Conservation (phyloP, 2,113 vertebrate genomes). For the Carassius gibelio region DNA sequence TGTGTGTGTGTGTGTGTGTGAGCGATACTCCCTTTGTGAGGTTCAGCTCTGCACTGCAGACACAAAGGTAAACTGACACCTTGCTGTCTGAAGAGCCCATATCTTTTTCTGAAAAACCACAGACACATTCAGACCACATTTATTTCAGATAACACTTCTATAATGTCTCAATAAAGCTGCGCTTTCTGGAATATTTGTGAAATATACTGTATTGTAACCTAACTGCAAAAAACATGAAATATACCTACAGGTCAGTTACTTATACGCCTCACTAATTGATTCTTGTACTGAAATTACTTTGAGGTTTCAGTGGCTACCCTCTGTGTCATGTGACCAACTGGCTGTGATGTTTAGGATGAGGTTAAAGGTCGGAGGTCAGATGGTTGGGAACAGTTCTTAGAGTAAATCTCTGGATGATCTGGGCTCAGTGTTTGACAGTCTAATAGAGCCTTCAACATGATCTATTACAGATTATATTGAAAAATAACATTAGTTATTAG, state of each 20-base stretch:
- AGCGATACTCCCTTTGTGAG: conserved; percentile 7
- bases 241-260: background rate
- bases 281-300: background rate
- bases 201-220: background rate
- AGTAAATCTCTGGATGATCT: background rate
- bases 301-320: background rate
- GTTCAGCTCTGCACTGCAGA: conserved; percentile 30
- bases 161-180: too few species aligned
- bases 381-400: background rate
- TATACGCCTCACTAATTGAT: background rate
- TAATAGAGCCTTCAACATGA: background rate
- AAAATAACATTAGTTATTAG: background rate
- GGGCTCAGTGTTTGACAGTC: conserved; percentile 17
- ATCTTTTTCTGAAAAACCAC: background rate
- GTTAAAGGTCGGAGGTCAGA: background rate
- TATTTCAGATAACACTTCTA: too few species aligned
- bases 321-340: background rate
- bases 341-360: too few species aligned
- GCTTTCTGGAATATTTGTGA: background rate
- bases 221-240: background rate
- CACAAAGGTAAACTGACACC: conserved; percentile 30
- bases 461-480: background rate
- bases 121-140: background rate
- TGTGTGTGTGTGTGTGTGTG: conserved; percentile 5
- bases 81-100: background rate